Evolutionary conservation across 2,888 invertebrate genomes (phyloP).

Genomic region (Exocentrus adspersus): DNA sequence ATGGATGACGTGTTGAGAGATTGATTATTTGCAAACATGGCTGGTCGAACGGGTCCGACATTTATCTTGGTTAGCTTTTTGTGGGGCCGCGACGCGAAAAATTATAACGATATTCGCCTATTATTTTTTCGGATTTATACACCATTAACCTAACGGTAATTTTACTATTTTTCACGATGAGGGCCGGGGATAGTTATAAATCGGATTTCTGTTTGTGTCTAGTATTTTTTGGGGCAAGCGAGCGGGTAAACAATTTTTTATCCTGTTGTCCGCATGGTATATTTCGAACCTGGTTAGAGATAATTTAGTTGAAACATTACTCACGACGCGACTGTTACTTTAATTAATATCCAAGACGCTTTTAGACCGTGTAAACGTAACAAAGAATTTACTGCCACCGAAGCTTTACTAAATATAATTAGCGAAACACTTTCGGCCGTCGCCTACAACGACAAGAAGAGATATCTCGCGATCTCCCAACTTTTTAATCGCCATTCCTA

Average conservation of each 20-base stretch:
- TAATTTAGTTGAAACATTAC: too few species aligned
- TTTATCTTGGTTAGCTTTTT: conserved; percentile 38
- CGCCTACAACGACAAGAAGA: background rate
- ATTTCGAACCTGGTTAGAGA: too few species aligned
- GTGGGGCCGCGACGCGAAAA: conserved; percentile 8
- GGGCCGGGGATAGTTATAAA: background rate
- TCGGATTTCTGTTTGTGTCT: background rate
- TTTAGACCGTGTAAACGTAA: too few species aligned
- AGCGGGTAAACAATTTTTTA: too few species aligned
- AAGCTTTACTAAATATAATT: conserved; percentile 1
- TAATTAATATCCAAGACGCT: too few species aligned
- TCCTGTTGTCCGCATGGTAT: too few species aligned
- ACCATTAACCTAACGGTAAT: background rate
- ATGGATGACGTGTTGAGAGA: conserved; percentile 35
- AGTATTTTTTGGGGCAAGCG: too few species aligned
- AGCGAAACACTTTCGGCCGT: background rate
- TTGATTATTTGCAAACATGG: conserved; percentile 41
- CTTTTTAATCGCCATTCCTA: conserved; percentile 13
- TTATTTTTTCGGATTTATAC: conserved; percentile 15
- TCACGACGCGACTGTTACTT: too few species aligned
- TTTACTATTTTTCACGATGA: background rate
- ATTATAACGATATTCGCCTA: conserved; percentile 21
- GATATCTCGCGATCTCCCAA: background rate
- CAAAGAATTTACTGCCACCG: background rate
- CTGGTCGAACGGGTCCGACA: conserved; percentile 18